These are phyloP conservation scores for Micronisus gabar DNA, from an alignment of 2,113 vertebrate genomes.

Conservation along the genomic window DNA sequence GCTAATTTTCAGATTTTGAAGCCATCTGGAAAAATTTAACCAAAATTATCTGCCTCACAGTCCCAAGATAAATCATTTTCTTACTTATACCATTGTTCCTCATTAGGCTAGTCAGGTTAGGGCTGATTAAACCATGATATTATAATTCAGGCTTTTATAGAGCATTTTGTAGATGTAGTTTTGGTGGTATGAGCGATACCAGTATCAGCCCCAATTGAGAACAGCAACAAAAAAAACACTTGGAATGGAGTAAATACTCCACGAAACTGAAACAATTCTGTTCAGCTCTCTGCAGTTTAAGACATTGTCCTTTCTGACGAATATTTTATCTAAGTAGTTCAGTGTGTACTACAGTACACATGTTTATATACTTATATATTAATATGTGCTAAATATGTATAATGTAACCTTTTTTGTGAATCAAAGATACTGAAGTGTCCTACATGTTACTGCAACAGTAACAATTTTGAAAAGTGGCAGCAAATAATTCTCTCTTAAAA, in stretches of 20 bases:
- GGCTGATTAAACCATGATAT: slow-evolving; percentile 58
- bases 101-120: slow-evolving; percentile 72
- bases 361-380: neutral
- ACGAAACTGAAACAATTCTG: neutral
- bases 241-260: neutral
- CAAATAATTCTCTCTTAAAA: neutral
- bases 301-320: neutral
- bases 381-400: neutral
- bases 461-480: neutral
- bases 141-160: slow-evolving; percentile 38
- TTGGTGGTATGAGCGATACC: neutral
- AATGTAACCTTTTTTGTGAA: neutral
- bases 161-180: neutral
- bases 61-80: slow-evolving; percentile 79
- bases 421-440: neutral
- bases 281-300: neutral
- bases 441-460: neutral
- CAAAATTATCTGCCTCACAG: slow-evolving; percentile 76
- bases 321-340: neutral
- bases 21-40: slow-evolving; percentile 75
- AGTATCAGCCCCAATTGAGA: neutral
- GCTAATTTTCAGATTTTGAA: slow-evolving; percentile 38
- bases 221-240: neutral
- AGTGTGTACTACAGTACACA: neutral
- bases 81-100: slow-evolving; percentile 77